phyloP scores from a whole-genome alignment of 2,797 vertebrate genomes.

The Notamacropus eugenii region DNA sequence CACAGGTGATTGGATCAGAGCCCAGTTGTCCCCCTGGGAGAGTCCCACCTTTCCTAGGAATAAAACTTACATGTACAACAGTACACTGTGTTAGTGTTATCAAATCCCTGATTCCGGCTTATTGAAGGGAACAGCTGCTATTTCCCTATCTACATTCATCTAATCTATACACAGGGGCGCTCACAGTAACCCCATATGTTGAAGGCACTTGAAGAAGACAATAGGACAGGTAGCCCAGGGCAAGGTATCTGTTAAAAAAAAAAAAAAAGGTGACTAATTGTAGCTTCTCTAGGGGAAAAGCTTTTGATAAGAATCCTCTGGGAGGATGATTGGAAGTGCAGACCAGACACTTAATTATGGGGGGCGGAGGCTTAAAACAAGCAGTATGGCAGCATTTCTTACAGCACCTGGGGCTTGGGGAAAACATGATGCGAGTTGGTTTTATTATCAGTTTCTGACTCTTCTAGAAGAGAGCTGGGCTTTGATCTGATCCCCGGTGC shows the following conservation, averaged over 20 bases:
- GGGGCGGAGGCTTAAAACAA: background rate
- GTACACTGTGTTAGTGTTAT: background rate
- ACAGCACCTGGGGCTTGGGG: background rate
- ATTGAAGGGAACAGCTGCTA: background rate
- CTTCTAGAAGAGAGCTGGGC: background rate
- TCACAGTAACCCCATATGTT: background rate
- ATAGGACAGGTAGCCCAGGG: background rate
- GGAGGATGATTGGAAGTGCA: background rate
- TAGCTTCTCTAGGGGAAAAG: background rate
- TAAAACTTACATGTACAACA: background rate
- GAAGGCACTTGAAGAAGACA: fast-evolving
- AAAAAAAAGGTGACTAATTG: background rate
- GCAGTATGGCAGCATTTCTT: background rate
- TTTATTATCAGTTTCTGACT: background rate
- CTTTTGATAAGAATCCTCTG: background rate
- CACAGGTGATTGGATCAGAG: background rate
- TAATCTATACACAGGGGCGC: background rate
- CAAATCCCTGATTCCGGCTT: background rate
- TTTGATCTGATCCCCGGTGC: background rate
- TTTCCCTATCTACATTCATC: background rate
- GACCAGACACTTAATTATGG: fast-evolving
- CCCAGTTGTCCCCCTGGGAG: background rate
- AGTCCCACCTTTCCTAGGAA: background rate
- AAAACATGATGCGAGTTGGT: background rate
- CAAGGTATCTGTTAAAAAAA: background rate